phyloP scores from a whole-genome alignment of 2,888 invertebrate species.

The Stenurella melanura region DNA sequence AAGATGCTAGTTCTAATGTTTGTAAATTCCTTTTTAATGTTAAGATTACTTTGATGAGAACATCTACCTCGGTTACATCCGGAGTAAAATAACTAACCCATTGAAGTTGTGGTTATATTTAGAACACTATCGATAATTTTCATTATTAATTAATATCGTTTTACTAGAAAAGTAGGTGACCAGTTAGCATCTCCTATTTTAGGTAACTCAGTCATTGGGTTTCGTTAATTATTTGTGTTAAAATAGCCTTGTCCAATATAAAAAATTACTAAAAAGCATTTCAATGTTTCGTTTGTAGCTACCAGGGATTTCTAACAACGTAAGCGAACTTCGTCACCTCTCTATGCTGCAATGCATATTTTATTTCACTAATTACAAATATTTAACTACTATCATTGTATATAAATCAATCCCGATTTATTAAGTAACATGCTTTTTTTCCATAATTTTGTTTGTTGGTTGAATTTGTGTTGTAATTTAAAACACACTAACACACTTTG shows the following conservation, averaged over 20 bases:
- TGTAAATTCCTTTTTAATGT: background rate
- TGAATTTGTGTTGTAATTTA: too few species aligned
- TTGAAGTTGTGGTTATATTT: background rate
- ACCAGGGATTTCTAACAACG: slow-evolving; percentile 26
- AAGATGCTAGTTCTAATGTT: background rate
- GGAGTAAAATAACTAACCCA: background rate
- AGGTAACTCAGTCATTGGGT: background rate
- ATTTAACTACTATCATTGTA: slow-evolving; percentile 7
- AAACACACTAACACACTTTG: too few species aligned
- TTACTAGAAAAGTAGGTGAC: background rate
- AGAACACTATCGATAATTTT: background rate
- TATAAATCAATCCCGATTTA: background rate
- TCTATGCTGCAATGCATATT: slow-evolving; percentile 14
- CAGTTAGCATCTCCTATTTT: slow-evolving; percentile 1
- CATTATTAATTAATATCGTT: background rate
- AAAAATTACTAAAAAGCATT: slow-evolving; percentile 32
- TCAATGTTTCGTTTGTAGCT: slow-evolving; percentile 12
- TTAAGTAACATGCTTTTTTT: background rate
- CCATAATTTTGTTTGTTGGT: background rate
- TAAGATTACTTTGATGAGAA: background rate
- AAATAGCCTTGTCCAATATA: slow-evolving; percentile 26
- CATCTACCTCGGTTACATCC: background rate
- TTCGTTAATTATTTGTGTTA: slow-evolving; percentile 25
- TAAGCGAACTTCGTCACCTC: slow-evolving; percentile 12
- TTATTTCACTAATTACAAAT: background rate